A percentile compares a stretch with the other conserved stretches of the same genome.
Evolutionary conservation across 2,113 vertebrate species (phyloP).

Genomic region (Mormoops blainvillei): DNA sequence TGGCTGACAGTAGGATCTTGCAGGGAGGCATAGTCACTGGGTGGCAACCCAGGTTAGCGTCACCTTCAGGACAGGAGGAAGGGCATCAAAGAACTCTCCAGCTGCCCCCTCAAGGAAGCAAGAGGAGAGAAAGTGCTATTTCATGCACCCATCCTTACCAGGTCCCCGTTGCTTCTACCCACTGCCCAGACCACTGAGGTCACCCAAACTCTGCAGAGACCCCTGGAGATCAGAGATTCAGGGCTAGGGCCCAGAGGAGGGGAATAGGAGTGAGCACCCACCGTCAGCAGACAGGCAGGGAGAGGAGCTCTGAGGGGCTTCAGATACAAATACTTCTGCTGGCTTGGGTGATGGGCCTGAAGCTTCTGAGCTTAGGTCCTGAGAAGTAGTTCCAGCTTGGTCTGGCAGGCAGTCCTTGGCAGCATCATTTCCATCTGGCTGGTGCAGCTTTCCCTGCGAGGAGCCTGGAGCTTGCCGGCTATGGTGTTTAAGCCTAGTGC

Average conservation of each 20-base stretch:
- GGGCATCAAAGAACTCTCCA: not conserved
- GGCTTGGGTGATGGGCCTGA: not conserved
- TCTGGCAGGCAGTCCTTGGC: not conserved
- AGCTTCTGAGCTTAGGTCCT: not conserved
- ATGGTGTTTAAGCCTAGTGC: slow-evolving; percentile 62
- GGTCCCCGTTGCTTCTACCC: not conserved
- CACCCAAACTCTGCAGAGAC: not conserved
- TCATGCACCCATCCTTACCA: not conserved
- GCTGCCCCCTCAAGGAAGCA: not conserved
- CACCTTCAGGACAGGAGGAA: not conserved
- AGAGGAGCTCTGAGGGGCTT: slow-evolving; percentile 44
- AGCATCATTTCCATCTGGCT: not conserved
- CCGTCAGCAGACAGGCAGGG: slow-evolving; percentile 65
- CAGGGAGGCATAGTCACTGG: not conserved
- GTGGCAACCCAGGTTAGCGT: not conserved
- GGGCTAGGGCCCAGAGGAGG: not conserved
- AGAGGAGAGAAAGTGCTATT: not conserved
- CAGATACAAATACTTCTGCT: not conserved
- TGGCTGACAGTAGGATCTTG: not conserved
- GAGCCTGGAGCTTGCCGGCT: slow-evolving; percentile 28
- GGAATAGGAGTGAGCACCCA: slow-evolving; percentile 41
- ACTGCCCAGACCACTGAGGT: not conserved
- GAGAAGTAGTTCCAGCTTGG: not conserved
- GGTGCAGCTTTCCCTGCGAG: not conserved
- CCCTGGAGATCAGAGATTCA: not conserved